Evolutionary conservation across 2,113 vertebrate species (phyloP).

Genomic region (Carassius carassius): DNA sequence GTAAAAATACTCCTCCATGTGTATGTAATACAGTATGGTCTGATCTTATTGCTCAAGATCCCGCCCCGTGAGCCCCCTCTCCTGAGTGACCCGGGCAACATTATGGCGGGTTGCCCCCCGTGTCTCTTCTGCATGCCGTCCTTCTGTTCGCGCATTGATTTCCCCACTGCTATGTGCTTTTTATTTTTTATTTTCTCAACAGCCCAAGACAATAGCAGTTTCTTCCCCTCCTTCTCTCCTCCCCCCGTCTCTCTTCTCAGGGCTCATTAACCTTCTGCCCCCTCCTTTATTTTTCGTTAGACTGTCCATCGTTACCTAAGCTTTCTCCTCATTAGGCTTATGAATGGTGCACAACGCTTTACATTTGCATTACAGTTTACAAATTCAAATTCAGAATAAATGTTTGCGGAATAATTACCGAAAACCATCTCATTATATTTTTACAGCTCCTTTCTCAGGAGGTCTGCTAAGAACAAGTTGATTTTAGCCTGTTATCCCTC

Average conservation of each 20-base stretch:
- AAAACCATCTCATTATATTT: too few species aligned
- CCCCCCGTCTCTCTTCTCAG: conserved; percentile 27
- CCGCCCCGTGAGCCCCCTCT: not conserved
- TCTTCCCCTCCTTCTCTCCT: conserved; percentile 29
- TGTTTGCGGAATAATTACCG: too few species aligned
- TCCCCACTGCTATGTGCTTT: conserved; percentile 8
- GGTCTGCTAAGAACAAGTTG: too few species aligned
- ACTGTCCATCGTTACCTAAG: conserved; percentile 23
- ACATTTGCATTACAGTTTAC: too few species aligned
- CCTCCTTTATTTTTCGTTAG: conserved; percentile 37
- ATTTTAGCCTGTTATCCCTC: too few species aligned
- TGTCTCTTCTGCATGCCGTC: conserved; percentile 39
- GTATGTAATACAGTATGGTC: not conserved
- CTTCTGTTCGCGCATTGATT: conserved; percentile 61
- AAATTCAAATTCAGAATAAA: too few species aligned
- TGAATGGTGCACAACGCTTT: not conserved
- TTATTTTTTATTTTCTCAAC: conserved; percentile 42
- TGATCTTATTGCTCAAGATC: conserved; percentile 31
- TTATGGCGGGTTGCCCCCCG: conserved; percentile 42
- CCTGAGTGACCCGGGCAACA: conserved; percentile 49
- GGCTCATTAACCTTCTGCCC: conserved; percentile 57
- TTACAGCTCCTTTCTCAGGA: too few species aligned
- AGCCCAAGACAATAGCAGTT: conserved; percentile 51
- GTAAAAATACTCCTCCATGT: not conserved
- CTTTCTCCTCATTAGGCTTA: conserved; percentile 37